Evolutionary conservation across 1,140 invertebrate species (phyloP), one percentile per base, ranked within the genome.

Genomic region (Gonioctena quinquepunctata): DNA sequence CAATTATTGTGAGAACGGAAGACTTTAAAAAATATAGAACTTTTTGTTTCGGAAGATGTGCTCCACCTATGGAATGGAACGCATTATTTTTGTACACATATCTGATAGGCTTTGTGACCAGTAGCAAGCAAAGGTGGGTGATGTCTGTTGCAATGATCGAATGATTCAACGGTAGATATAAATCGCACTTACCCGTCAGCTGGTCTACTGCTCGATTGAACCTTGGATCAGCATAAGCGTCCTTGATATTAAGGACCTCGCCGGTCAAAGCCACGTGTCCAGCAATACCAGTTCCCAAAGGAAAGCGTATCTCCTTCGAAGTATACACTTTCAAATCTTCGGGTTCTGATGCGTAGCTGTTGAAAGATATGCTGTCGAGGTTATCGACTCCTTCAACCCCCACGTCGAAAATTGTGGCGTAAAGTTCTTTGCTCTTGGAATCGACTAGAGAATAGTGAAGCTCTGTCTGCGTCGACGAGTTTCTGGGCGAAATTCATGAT

Each of bases 401-500:
- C 16, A 93, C 84, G 79, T 95, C 93, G 82, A 95, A 95, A 33
- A 95, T 92, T 42, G 92, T 87, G 1, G 93, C 92, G 76, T 94
- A 94, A 8, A 95, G 84, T 81, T 95, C 91, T 67, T 88, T 87
- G 61, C 87, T 91, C 70, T 88, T 88, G 21, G 85, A 85, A 81
- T 94, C 92, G 0, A 94, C 85, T 2, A 94, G 85, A n/a, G 79
- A 94, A 94, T 16, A 94, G 82, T 0, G 92, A 93, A 0, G 92
- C 92, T 65, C 93, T 81, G 80, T 96, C 94, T 0, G 93, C 93
- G 76, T 92, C 89, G 0, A 95, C 93, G 3, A 96, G 83, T 62
- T 88, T 86, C 81, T 94, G 92, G 0, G 92, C 92, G 80, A 92
- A 93, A 78, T 92, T 91, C 88, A 95, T 90, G 54, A 95, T 91